A percentile compares a stretch with the other conserved stretches of the same genome.
These are phyloP conservation scores for Microcebus ravelobensis DNA, from an alignment of 2,113 vertebrate species.

Conservation along the genomic window DNA sequence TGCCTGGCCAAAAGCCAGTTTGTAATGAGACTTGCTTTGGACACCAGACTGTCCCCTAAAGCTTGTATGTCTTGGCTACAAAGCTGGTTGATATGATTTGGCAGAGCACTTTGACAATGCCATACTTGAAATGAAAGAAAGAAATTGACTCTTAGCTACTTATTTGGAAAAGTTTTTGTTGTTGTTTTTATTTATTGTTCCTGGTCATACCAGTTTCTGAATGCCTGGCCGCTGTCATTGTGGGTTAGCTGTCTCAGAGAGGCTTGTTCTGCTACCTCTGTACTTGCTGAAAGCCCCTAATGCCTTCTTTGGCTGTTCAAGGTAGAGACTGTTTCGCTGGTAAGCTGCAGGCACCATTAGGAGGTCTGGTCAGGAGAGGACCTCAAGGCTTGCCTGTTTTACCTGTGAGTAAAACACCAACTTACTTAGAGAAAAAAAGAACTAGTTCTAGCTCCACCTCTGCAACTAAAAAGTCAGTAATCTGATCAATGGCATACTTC, in stretches of 20 bases:
- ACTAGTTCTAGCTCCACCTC: not conserved
- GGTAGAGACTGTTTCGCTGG: not conserved
- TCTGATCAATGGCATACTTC: not conserved
- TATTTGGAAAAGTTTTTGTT: not conserved
- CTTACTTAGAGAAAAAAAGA: not conserved
- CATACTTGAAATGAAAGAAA: conserved; percentile 7
- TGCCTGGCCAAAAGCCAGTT: not conserved
- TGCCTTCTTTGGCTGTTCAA: not conserved
- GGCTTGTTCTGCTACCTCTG: not conserved
- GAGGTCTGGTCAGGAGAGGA: not conserved
- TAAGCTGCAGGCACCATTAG: not conserved
- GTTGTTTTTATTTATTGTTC: not conserved
- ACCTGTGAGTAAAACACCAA: not conserved
- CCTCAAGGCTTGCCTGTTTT: not conserved
- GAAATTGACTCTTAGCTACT: not conserved
- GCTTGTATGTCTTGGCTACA: not conserved
- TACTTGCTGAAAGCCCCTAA: not conserved
- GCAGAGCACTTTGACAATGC: not conserved
- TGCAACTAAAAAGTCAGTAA: not conserved
- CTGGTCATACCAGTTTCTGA: not conserved
- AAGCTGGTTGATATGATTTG: not conserved
- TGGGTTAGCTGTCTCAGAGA: not conserved
- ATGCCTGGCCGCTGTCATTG: not conserved
- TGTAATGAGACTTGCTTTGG: conserved; percentile 23
- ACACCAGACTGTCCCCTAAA: conserved; percentile 23